A percentile compares a stretch with the other conserved stretches of the same genome.
Evolutionary conservation across 2,797 vertebrate species (phyloP).

Genomic region (Lutjanus campechanus): DNA sequence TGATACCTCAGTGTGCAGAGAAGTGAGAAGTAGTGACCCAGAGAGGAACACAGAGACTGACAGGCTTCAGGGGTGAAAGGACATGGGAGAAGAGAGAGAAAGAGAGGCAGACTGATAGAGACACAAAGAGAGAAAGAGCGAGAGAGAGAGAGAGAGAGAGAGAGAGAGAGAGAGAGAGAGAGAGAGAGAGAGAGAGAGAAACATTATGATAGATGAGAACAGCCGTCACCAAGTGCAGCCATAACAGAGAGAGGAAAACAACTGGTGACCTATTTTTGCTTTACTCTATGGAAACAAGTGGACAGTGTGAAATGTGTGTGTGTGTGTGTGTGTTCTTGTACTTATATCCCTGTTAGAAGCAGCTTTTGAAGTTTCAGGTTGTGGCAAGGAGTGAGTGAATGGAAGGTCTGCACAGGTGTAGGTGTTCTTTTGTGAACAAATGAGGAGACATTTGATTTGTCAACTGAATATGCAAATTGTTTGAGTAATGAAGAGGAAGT

Average conservation of each 20-base stretch:
- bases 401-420: conserved; percentile 1
- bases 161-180: not conserved
- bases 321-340: not conserved
- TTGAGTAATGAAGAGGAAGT: not conserved
- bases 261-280: conserved; percentile 71
- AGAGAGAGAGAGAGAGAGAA: not conserved
- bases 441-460: conserved; percentile 8
- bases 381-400: not conserved
- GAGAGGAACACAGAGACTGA: not conserved
- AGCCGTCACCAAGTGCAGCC: conserved; percentile 55
- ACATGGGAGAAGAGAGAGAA: not conserved
- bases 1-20: conserved; percentile 19
- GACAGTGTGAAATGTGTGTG: conserved; percentile 15
- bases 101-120: not conserved
- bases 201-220: conserved; percentile 52
- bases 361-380: not conserved
- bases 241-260: conserved; percentile 65
- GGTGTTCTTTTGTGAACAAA: not conserved
- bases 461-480: conserved; percentile 27
- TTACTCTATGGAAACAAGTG: conserved; percentile 58
- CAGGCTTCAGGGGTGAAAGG: not conserved
- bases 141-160: not conserved
- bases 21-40: conserved; percentile 6
- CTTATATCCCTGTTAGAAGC: not conserved
- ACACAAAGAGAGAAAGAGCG: not conserved